phyloP scores from a whole-genome alignment of 2,888 invertebrate genomes.

The Phengaris alcon region DNA sequence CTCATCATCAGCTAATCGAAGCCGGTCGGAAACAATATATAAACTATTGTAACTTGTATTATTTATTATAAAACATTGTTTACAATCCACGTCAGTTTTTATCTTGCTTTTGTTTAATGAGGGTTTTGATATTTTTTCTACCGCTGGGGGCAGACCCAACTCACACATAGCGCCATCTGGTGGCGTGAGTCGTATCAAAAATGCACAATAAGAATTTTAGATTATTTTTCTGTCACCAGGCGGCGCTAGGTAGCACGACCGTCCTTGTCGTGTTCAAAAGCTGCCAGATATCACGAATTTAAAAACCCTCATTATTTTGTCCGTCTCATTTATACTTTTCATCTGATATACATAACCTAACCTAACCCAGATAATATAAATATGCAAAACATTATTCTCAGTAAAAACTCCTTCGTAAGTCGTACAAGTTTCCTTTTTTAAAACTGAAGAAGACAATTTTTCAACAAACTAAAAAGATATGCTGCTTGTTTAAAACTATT shows the following conservation, averaged over 20 bases:
- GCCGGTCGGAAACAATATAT: no score
- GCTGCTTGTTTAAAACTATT: background rate
- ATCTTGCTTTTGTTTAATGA: background rate
- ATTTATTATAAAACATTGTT: background rate
- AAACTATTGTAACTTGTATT: no score
- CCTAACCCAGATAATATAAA: background rate
- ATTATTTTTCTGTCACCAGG: no score
- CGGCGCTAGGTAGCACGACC: no score
- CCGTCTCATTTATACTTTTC: background rate
- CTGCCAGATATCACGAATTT: no score
- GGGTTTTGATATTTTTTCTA: no score
- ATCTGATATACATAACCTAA: background rate
- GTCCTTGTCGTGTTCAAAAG: no score
- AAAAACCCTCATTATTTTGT: background rate
- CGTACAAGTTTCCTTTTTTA: background rate
- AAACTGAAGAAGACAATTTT: background rate
- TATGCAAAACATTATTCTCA: background rate
- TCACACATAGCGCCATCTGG: no score
- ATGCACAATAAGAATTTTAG: no score
- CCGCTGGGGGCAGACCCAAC: no score
- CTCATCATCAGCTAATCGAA: no score
- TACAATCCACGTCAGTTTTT: background rate
- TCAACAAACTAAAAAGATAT: conserved; percentile 11
- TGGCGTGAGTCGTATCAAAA: no score
- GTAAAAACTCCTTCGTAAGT: background rate